phyloP scores from a whole-genome alignment of 2,113 vertebrate genomes.

The Limanda limanda region DNA sequence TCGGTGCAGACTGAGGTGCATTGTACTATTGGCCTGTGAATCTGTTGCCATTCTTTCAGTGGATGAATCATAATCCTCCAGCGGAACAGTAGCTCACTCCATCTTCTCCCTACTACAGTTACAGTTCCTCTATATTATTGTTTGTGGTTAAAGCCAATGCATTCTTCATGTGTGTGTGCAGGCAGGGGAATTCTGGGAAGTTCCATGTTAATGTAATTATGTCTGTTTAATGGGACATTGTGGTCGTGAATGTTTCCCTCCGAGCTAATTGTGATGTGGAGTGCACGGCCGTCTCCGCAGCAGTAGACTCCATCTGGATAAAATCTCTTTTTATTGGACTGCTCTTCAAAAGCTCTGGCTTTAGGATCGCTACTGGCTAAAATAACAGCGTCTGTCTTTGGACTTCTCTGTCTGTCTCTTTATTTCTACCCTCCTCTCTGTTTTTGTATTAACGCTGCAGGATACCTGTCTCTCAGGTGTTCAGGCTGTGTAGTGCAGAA shows the following conservation, averaged over 20 bases:
- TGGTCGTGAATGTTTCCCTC: conserved; percentile 62
- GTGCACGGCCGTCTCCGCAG: conserved; percentile 54
- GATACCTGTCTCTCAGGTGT: not conserved
- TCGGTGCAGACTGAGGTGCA: not conserved
- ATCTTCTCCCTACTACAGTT: conserved; percentile 20
- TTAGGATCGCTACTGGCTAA: conserved; percentile 53
- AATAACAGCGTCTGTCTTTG: conserved; percentile 43
- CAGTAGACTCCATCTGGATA: conserved; percentile 69
- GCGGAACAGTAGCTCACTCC: conserved; percentile 28
- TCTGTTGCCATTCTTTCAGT: not conserved
- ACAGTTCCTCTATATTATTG: conserved; percentile 52
- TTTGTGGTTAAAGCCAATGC: conserved; percentile 40
- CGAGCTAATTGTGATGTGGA: conserved; percentile 69
- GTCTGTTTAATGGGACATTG: conserved; percentile 61
- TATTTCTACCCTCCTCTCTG: conserved; percentile 17
- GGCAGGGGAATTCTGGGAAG: conserved; percentile 68
- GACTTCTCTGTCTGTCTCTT: conserved; percentile 28
- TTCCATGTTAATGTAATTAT: conserved; percentile 73
- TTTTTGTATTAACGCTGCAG: not conserved
- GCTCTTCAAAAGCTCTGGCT: conserved; percentile 48
- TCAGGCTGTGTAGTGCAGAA: not conserved
- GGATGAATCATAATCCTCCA: conserved; percentile 21
- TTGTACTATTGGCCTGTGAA: not conserved
- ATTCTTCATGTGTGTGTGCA: conserved; percentile 54
- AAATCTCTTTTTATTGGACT: conserved; percentile 68